Conservation (phyloP, 2,888 invertebrate genomes). For the Alcis repandata region DNA sequence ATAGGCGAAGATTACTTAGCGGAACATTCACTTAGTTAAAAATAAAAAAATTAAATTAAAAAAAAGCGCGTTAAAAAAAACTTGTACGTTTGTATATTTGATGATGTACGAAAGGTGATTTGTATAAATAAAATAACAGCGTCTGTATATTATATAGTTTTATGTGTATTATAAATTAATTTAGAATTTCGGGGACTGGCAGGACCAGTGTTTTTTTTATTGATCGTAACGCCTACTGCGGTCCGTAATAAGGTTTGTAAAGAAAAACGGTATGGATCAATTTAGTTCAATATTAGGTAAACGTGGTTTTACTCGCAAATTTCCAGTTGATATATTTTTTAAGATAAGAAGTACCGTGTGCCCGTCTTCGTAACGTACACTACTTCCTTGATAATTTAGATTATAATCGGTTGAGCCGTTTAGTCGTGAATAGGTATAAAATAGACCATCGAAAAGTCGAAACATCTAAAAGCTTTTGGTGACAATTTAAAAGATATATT, state of each 20-base stretch:
- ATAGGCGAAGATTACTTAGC: slow-evolving; percentile 28
- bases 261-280: not conserved
- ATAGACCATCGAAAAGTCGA: not conserved
- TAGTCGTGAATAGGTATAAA: not conserved
- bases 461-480: not conserved
- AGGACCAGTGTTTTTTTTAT: slow-evolving; percentile 61
- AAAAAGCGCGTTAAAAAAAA: slow-evolving; percentile 40
- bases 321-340: too few relatives aligned
- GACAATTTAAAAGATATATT: not conserved
- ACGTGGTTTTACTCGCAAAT: not conserved
- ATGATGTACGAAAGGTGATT: slow-evolving; percentile 47
- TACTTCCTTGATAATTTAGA: not conserved
- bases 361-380: too few relatives aligned
- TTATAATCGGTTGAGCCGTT: not conserved
- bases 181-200: slow-evolving; percentile 58
- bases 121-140: slow-evolving; percentile 64
- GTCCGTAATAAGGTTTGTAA: not conserved
- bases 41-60: slow-evolving; percentile 29
- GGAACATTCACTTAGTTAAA: slow-evolving; percentile 39
- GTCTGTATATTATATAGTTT: slow-evolving; percentile 74
- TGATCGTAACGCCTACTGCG: slow-evolving; percentile 24
- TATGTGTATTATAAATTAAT: slow-evolving; percentile 67
- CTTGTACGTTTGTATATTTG: slow-evolving; percentile 38
- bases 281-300: not conserved
- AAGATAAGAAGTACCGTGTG: too few relatives aligned